Evolutionary conservation across 2,888 invertebrate species (phyloP), one percentile per base, ranked within the genome.

Genomic region (Xanthia togata): DNA sequence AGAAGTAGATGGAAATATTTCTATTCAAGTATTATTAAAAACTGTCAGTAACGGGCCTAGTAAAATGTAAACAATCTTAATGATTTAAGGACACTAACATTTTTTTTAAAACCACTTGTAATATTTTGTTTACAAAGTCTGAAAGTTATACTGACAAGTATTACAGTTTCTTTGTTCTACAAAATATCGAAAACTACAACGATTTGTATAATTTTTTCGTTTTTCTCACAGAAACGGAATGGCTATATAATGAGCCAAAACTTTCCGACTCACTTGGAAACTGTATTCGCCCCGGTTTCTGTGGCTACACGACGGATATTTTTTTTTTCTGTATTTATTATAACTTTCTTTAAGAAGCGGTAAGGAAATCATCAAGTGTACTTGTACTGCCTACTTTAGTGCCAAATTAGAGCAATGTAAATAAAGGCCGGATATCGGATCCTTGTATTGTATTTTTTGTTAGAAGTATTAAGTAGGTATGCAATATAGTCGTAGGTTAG

Each of bases 141-240:
- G 12, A 65, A 73, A 57, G 47, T 68, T 44, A n/a, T 23, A 35
- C 53, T 41, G 38, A 64, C 53, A 59, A 78, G 35, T 71, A 41
- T 23, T 20, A 71, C 76, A 65, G 41, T 86, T 62, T 41, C 73
- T 79, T 84, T 75, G 67, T 84, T 59, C 64, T 59, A 62, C 26
- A 80, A 77, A 75, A 71, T 76, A 79, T 73, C 59, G 65, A 65
- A 59, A 80, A 80, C 82, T 85, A 82, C 50, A 60, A 59, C 73
- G 60, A 87, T 87, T 87, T 87, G 76, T 84, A 78, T 85, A 81
- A 84, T 85, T 72, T 78, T 64, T 76, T 68, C 70, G 67, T 76
- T 84, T 79, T 69, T 70, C 50, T 55, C 47, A 38, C 60, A 64
- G 62, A 76, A 72, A 76, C 57, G 53, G 75, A 85, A 87, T 85